Evolutionary conservation across 2,888 invertebrate genomes (phyloP).

Genomic region (Phanerotoma sp.): DNA sequence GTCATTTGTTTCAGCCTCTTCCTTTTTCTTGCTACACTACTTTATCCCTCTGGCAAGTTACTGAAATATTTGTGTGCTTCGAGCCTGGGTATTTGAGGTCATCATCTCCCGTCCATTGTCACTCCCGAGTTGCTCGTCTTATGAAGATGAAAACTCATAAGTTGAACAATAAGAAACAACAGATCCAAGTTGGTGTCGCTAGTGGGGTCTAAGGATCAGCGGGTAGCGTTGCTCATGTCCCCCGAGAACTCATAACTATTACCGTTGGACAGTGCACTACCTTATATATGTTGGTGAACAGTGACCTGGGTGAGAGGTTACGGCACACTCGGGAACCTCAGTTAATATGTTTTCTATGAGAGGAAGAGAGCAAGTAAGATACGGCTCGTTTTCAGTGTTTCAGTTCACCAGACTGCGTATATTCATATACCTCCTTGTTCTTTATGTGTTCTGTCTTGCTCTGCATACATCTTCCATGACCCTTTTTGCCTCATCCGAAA

Average conservation of each 20-base stretch:
- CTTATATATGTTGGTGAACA: slow-evolving; percentile 34
- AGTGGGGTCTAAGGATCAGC: neutral
- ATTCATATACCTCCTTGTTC: neutral
- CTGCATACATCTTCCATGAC: neutral
- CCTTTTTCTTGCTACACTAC: slow-evolving; percentile 4
- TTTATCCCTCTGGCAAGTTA: slow-evolving; percentile 1
- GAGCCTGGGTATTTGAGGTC: neutral
- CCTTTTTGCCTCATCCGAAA: slow-evolving; percentile 27
- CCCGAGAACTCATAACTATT: slow-evolving; percentile 33
- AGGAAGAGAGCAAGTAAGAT: neutral
- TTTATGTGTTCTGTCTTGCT: slow-evolving; percentile 7
- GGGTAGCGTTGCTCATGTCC: slow-evolving; percentile 21
- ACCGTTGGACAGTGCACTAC: slow-evolving; percentile 31
- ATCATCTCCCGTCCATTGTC: slow-evolving; percentile 1
- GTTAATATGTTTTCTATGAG: slow-evolving; percentile 44
- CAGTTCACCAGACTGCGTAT: slow-evolving; percentile 11
- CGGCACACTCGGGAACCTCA: slow-evolving; percentile 43
- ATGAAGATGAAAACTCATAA: neutral
- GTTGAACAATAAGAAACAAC: neutral
- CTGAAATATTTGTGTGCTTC: slow-evolving; percentile 3
- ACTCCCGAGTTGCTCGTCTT: neutral
- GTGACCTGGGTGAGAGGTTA: slow-evolving; percentile 43
- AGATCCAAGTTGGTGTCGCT: neutral
- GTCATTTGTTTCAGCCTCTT: slow-evolving; percentile 9
- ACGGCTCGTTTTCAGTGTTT: neutral